Evolutionary conservation across 2,113 vertebrate species (phyloP), one percentile per base, ranked within the genome.

Genomic region (Garra rufa): DNA sequence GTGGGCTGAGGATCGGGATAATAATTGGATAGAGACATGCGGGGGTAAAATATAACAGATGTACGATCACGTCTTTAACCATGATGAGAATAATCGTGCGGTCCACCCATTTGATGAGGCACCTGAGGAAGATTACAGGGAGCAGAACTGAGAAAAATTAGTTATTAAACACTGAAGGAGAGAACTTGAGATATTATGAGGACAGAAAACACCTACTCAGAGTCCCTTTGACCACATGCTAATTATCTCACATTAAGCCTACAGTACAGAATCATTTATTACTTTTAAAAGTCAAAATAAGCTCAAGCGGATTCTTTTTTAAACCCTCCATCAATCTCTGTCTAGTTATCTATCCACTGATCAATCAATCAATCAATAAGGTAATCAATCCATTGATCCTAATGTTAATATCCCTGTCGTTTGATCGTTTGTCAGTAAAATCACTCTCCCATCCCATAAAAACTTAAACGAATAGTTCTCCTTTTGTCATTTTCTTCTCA

Each of bases 11-110:
- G 26, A 8, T 24, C 11, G 5, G 46, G 73, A 52, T 24, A 34
- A 71, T 43, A 71, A 44, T n/a, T 78, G 75, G 61, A 55, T 79
- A 5, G 61, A 84, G 75, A 84, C 26, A 78, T 17, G 76, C 19
- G 65, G 52, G 41, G 38, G 50, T 80, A 70, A 46, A 79, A 34
- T 30, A 71, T 46, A 30, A 57, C 76, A 79, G 65, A 85, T 79
- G 75, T 77, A 50, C 34, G 41, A 65, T 63, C 59, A 81, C 41
- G 44, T 46, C 43, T 48, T 81, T 79, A 14, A 11, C 19, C 50
- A 59, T 48, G 65, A 73, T 80, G 65, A 46, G 41, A 79, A 70
- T 55, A 71, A 61, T 34, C 55, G 19, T 26, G 21, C n/a, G 26
- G 59, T 41, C 43, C 83, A 80, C 67, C 38, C 34, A 7, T 61